Conservation (phyloP, 1,140 invertebrate genomes). For the Drosophila gunungcola region DNA sequence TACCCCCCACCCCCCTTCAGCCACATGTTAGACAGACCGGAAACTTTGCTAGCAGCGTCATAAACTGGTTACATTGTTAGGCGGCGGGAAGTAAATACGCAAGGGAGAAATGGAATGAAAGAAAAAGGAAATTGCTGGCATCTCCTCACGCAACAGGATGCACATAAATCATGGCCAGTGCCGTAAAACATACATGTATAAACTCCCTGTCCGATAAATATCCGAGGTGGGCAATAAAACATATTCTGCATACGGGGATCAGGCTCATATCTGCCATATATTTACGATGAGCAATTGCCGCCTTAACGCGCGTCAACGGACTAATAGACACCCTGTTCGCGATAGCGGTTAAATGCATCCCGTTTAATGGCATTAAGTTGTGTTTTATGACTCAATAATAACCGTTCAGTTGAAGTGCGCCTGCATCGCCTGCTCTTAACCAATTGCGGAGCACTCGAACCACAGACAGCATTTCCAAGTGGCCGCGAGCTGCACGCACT, state of each 20-base stretch:
- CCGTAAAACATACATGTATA: conserved; percentile 18
- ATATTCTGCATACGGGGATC: conserved; percentile 47
- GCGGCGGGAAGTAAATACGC: conserved; percentile 20
- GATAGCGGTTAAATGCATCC: conserved; percentile 68
- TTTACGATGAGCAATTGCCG: conserved; percentile 45
- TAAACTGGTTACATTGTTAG: conserved; percentile 79
- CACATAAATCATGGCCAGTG: conserved; percentile 60
- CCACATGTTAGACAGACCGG: conserved; percentile 31
- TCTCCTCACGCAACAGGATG: conserved; percentile 71
- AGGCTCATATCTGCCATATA: conserved; percentile 10
- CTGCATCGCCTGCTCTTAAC: conserved; percentile 15
- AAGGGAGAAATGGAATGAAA: conserved; percentile 30
- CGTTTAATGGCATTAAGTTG: conserved; percentile 69
- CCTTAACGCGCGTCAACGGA: conserved; percentile 33
- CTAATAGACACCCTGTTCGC: conserved; percentile 56
- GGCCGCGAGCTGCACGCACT: conserved; percentile 69
- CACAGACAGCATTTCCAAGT: conserved; percentile 71
- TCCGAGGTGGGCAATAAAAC: conserved; percentile 47
- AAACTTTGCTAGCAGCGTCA: conserved; percentile 46
- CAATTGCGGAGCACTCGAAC: conserved; percentile 35
- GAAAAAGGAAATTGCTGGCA: conserved; percentile 40
- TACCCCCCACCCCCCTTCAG: not conserved
- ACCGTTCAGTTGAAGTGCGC: conserved; percentile 1
- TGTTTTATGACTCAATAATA: conserved; percentile 78
- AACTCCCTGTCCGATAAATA: conserved; percentile 41